Conservation (phyloP, 1,140 invertebrate species). For the Atopsyche davidsoni region DNA sequence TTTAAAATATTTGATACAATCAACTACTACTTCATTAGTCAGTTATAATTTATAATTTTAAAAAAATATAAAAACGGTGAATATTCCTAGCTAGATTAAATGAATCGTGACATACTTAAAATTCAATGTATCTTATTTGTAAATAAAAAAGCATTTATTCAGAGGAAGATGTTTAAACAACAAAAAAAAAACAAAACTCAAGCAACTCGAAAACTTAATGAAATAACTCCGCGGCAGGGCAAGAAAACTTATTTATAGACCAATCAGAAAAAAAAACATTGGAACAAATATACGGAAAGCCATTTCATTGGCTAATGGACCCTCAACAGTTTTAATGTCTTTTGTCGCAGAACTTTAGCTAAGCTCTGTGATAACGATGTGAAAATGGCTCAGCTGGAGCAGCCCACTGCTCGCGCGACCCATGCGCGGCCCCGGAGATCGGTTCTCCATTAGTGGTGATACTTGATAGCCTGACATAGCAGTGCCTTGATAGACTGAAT, state of each 20-base stretch:
- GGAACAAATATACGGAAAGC: constrained; percentile 16
- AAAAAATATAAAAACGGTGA: too few relatives aligned
- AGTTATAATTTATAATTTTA: too few relatives aligned
- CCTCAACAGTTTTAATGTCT: constrained; percentile 27
- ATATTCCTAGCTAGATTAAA: too few relatives aligned
- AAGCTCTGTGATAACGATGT: constrained; percentile 12
- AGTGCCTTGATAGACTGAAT: too few relatives aligned
- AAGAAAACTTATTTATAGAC: constrained; percentile 18
- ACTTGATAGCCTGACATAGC: too few relatives aligned
- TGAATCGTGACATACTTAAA: not conserved
- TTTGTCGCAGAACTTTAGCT: constrained; percentile 17
- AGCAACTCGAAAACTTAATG: too few relatives aligned
- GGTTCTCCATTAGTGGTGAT: too few relatives aligned
- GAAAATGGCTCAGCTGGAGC: constrained; percentile 14
- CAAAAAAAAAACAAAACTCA: not conserved
- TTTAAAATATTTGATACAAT: too few relatives aligned
- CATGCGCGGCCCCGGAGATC: too few relatives aligned
- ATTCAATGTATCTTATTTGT: not conserved
- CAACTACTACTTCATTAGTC: too few relatives aligned
- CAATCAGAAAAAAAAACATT: not conserved
- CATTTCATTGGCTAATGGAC: constrained; percentile 23
- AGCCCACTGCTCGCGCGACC: too few relatives aligned
- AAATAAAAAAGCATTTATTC: not conserved
- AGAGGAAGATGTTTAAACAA: not conserved
- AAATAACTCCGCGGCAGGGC: too few relatives aligned